Conservation (phyloP, 2,113 vertebrate species). For the Cisticola juncidis region DNA sequence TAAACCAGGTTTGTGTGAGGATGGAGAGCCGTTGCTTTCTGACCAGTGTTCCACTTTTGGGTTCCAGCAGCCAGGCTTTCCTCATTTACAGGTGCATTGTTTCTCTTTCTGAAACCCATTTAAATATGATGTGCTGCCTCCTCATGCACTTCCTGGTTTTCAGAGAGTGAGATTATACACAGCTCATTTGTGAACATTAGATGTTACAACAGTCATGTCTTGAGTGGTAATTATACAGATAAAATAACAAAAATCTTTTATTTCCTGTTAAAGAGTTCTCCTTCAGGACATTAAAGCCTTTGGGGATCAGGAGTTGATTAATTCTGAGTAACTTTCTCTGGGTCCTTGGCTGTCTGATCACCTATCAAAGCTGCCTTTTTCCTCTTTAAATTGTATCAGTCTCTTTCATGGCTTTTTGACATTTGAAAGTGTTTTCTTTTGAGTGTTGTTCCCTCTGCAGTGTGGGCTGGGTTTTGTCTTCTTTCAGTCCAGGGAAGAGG, state of each 20-base stretch:
- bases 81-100: background rate
- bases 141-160: slow-evolving; percentile 8
- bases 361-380: slow-evolving; percentile 60
- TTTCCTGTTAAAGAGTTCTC: slow-evolving; percentile 10
- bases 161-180: background rate
- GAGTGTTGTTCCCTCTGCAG: background rate
- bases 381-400: slow-evolving; percentile 22
- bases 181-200: background rate
- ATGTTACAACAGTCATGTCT: slow-evolving; percentile 7
- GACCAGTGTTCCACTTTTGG: background rate
- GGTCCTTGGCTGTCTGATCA: slow-evolving; percentile 71
- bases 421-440: background rate
- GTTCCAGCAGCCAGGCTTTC: slow-evolving; percentile 29
- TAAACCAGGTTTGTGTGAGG: slow-evolving; percentile 88
- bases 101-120: slow-evolving; percentile 26
- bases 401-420: slow-evolving; percentile 34
- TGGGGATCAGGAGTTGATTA: slow-evolving; percentile 69
- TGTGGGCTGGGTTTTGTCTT: background rate
- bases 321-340: slow-evolving; percentile 62
- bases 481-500: background rate
- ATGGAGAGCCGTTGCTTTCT: slow-evolving; percentile 14
- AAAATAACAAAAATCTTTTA: background rate
- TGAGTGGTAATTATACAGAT: background rate
- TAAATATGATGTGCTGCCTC: slow-evolving; percentile 8
- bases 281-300: slow-evolving; percentile 57